Base-by-base conservation (phyloP, 2,113 vertebrate genomes). In the Callionymus lyra region DNA sequence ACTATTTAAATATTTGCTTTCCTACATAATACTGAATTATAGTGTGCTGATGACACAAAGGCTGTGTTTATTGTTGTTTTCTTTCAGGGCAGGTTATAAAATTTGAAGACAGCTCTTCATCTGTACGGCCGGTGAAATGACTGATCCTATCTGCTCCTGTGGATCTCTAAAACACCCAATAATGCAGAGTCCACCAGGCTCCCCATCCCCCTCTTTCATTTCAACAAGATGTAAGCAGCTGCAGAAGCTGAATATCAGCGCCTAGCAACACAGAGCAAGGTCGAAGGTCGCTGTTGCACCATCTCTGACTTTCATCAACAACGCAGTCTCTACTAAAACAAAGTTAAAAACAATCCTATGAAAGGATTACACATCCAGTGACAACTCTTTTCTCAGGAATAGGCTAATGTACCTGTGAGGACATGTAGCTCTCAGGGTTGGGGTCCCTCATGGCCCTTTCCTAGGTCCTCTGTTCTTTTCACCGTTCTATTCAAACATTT, bases 1-100 rank as follows among this genome's bases (percentile, higher is more conserved):
- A 12, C 48, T 46, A 48, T 41, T 67, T 64, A 56, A 70, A 75
- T 68, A 65, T 56, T 65, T 40, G 33, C 45, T 59, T 56, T 47
- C 38, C 38, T 35, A 69, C 41, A 61, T 44, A 56, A 52, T 56
- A 59, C 48, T 50, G 50, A 31, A 37, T 41, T 65, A 50, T 31
- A 47, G 47, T 12, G 27, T 17, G 54, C 50, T 64, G 60, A 54
- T 60, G 21, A 59, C 53, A 56, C 9, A 8, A 31, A 40, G 35
- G 38, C 13, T 33, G 9, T 12, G 19, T 8, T 4, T 46, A 12
- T 4, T 10, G 14, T 39, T 32, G 37, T 9, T 15, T 17, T 12
- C 35, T 38, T 31, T 11, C 36, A 16, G 14, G 14, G 6, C 33
- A 12, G 33, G 19, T 45, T 44, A 57, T 60, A 52, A 57, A 40